These are phyloP conservation scores for Zeugodacus cucurbitae DNA, from an alignment of 1,140 invertebrate species.

Conservation along the genomic window DNA sequence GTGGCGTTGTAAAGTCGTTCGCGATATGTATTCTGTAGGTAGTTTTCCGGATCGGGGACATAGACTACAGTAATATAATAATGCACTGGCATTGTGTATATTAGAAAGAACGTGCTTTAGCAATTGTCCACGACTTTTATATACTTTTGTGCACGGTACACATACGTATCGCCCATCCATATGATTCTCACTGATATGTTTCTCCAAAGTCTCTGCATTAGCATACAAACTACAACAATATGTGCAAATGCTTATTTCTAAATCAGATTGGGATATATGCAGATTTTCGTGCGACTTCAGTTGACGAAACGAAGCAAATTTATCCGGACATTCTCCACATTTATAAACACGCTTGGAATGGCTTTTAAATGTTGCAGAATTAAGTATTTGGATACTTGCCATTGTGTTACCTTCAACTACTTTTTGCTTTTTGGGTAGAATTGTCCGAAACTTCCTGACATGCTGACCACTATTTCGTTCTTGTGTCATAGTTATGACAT, in stretches of 20 bases:
- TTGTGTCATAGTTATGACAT: background rate
- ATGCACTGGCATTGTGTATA: background rate
- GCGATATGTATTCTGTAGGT: background rate
- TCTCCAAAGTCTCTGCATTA: background rate
- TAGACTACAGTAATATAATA: conserved; percentile 38
- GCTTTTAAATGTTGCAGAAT: background rate
- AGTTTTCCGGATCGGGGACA: conserved; percentile 20
- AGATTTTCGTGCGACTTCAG: background rate
- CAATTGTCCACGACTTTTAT: conserved; percentile 37
- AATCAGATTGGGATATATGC: background rate
- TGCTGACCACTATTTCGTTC: background rate
- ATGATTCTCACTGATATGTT: background rate
- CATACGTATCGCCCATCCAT: background rate
- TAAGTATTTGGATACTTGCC: background rate
- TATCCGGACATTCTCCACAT: conserved; percentile 31
- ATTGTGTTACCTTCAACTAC: background rate
- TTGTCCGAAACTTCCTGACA: background rate
- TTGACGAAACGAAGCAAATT: conserved; percentile 38
- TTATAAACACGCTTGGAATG: conserved; percentile 28
- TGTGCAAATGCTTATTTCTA: background rate
- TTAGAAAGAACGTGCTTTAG: conserved; percentile 13
- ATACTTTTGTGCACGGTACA: conserved; percentile 12
- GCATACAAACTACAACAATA: conserved; percentile 40
- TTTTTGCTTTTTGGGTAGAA: background rate
- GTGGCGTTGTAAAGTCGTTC: background rate